phyloP scores from a whole-genome alignment of 2,113 vertebrate species.

The Hippoglossus stenolepis region DNA sequence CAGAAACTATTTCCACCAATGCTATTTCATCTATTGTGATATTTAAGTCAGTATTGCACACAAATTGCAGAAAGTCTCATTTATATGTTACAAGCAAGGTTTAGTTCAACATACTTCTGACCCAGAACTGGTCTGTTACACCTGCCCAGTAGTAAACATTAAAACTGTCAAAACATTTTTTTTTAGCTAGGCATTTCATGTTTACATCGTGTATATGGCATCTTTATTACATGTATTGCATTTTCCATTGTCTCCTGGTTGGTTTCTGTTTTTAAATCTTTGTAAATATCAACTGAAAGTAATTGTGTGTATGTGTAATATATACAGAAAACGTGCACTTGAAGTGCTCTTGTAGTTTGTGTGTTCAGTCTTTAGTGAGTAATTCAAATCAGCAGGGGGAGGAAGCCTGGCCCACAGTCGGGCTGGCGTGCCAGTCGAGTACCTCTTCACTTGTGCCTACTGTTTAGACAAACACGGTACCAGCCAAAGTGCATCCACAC shows the following conservation, averaged over 20 bases:
- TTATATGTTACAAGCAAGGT: no score
- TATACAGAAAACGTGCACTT: not conserved
- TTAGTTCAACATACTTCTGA: no score
- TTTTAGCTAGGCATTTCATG: no score
- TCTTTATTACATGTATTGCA: not conserved
- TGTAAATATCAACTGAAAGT: not conserved
- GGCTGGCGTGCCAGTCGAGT: conserved; percentile 20
- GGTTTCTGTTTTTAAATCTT: not conserved
- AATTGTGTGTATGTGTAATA: not conserved
- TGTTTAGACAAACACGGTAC: conserved; percentile 41
- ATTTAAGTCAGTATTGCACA: no score
- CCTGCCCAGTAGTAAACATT: no score
- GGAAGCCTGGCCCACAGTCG: conserved; percentile 34
- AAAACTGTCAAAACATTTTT: no score
- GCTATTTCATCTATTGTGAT: no score
- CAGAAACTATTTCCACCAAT: no score
- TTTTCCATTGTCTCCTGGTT: not conserved
- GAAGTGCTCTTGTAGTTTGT: conserved; percentile 20
- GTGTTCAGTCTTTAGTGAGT: conserved; percentile 25
- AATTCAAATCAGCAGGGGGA: conserved; percentile 35
- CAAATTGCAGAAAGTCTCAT: not conserved
- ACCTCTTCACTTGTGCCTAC: conserved; percentile 40
- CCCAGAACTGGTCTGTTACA: not conserved
- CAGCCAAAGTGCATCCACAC: conserved; percentile 45
- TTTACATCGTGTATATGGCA: not conserved